These are phyloP conservation scores for Myocastor coypus DNA, from an alignment of 2,113 vertebrate genomes.

Conservation along the genomic window DNA sequence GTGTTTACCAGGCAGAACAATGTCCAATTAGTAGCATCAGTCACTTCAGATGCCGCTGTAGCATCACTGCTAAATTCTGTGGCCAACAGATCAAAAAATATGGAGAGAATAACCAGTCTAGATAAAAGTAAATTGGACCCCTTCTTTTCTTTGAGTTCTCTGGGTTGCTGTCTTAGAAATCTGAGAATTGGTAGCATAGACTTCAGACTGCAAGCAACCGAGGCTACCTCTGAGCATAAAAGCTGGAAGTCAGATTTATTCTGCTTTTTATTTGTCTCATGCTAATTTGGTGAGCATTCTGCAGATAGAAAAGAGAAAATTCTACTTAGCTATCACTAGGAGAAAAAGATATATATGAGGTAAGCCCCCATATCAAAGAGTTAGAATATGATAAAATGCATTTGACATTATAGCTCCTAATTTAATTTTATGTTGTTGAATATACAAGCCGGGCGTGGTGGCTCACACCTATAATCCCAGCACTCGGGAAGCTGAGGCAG, in stretches of 20 bases:
- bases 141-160: not conserved
- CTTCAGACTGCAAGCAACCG: not conserved
- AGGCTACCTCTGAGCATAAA: not conserved
- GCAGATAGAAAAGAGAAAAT: not conserved
- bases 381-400: not conserved
- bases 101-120: not conserved
- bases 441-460: too few species aligned
- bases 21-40: not conserved
- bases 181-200: not conserved
- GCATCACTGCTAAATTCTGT: conserved; percentile 1
- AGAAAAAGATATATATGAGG: not conserved
- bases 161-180: not conserved
- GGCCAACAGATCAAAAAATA: not conserved
- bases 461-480: too few species aligned
- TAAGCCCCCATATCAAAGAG: conserved; percentile 12
- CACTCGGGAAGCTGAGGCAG: too few species aligned
- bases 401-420: not conserved
- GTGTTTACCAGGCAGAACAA: conserved; percentile 32
- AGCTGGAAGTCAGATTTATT: not conserved
- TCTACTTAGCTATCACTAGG: not conserved
- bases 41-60: not conserved
- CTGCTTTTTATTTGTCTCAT: not conserved
- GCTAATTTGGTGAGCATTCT: not conserved
- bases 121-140: not conserved
- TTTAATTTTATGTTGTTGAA: conserved; percentile 27